Evolutionary conservation across 2,888 invertebrate species (phyloP).

Genomic region (Anticlea derivata): DNA sequence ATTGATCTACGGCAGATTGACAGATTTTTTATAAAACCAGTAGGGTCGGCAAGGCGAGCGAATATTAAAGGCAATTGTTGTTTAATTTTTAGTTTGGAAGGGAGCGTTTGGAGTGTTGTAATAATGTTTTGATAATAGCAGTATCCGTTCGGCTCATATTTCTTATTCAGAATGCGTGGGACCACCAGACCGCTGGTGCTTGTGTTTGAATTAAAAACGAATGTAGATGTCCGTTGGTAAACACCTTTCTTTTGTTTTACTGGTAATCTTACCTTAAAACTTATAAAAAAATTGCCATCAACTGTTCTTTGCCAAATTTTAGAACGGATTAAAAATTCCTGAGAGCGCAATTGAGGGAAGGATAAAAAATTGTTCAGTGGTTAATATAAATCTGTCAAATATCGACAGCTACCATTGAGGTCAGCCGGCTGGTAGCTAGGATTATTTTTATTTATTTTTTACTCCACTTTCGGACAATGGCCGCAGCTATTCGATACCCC

Average conservation of each 20-base stretch:
- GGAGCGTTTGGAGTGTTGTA: conserved; percentile 81
- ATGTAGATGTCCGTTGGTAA: conserved; percentile 53
- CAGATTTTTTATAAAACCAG: conserved; percentile 80
- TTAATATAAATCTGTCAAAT: conserved; percentile 58
- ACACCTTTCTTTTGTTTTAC: conserved; percentile 67
- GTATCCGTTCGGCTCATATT: conserved; percentile 82
- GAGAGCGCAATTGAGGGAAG: conserved; percentile 14
- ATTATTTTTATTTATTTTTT: conserved; percentile 66
- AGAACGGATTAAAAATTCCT: conserved; percentile 18
- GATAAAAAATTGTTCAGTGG: conserved; percentile 18
- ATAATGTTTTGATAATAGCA: conserved; percentile 84
- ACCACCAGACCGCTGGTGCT: conserved; percentile 47
- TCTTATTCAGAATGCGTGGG: conserved; percentile 83
- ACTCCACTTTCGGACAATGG: conserved; percentile 66
- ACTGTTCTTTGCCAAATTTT: background rate
- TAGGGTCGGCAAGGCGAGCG: conserved; percentile 71
- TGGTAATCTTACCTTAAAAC: too few relatives aligned
- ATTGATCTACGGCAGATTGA: conserved; percentile 83
- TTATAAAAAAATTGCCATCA: too few relatives aligned
- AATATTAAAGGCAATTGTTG: conserved; percentile 84
- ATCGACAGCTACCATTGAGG: conserved; percentile 66
- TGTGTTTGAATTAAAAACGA: conserved; percentile 61
- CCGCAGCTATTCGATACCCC: conserved; percentile 66
- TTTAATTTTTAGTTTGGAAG: conserved; percentile 81
- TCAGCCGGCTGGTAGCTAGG: conserved; percentile 64